A percentile compares a stretch with the other conserved stretches of the same genome.
Evolutionary conservation across 2,113 vertebrate genomes (phyloP).

Genomic region (Peromyscus maniculatus): DNA sequence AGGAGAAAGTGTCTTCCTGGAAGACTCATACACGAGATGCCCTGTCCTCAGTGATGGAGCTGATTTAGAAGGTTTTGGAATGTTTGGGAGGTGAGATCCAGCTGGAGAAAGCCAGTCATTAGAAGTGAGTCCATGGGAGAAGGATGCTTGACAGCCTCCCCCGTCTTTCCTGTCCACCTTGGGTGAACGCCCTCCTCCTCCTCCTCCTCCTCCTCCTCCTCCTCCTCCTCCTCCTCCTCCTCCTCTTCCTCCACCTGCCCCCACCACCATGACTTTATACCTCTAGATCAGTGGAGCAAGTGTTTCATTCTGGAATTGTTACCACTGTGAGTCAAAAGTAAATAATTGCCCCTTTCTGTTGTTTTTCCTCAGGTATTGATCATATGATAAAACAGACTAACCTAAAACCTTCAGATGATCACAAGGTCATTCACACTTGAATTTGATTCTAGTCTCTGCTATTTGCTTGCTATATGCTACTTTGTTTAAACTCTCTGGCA

Average conservation of each 20-base stretch:
- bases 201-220: neutral
- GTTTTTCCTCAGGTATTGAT: neutral
- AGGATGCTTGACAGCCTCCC: neutral
- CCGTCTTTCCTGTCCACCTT: neutral
- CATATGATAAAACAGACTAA: neutral
- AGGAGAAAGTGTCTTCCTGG: neutral
- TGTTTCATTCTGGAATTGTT: neutral
- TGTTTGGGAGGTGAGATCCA: neutral
- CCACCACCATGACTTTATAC: neutral
- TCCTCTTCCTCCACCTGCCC: neutral
- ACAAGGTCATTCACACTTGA: neutral
- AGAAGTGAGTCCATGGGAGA: neutral
- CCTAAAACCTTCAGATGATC: neutral
- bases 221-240: neutral
- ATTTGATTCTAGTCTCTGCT: slow-evolving; percentile 25
- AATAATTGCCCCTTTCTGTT: neutral
- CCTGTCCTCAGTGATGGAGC: neutral
- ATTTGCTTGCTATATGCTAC: neutral
- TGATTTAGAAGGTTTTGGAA: neutral
- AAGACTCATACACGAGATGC: neutral
- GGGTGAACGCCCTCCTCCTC: neutral
- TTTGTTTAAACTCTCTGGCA: neutral
- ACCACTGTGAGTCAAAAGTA: neutral
- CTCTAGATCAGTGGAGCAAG: neutral
- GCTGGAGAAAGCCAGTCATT: neutral